phyloP scores from a whole-genome alignment of 2,797 vertebrate species.

The Yasuhikotakia modesta region DNA sequence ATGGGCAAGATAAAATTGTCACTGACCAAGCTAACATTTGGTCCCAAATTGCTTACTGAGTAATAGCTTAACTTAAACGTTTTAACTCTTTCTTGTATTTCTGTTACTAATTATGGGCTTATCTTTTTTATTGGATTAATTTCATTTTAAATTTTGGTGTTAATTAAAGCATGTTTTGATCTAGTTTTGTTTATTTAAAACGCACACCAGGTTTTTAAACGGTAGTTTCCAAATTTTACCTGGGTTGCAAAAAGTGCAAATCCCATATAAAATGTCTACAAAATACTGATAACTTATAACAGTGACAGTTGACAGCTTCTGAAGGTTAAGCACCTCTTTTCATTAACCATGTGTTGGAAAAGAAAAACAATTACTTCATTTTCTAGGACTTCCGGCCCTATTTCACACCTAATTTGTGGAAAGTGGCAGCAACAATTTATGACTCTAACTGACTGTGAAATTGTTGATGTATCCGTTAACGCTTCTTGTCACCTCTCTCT shows the following conservation, averaged over 20 bases:
- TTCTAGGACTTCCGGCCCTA: not conserved
- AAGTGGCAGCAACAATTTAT: slow-evolving; percentile 57
- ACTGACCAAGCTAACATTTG: not conserved
- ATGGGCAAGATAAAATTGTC: no score
- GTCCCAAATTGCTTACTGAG: not conserved
- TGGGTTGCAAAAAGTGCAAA: not conserved
- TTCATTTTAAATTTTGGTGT: not conserved
- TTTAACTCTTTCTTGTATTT: not conserved
- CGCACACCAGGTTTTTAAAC: not conserved
- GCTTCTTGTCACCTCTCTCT: slow-evolving; percentile 24
- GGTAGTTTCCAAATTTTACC: not conserved
- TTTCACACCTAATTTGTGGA: not conserved
- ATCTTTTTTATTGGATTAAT: not conserved
- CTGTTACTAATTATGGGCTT: not conserved
- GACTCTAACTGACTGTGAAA: slow-evolving; percentile 40
- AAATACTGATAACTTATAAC: not conserved
- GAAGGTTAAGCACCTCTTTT: slow-evolving; percentile 4
- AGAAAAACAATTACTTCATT: not conserved
- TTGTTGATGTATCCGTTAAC: slow-evolving; percentile 16
- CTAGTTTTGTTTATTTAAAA: not conserved
- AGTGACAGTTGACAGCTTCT: not conserved
- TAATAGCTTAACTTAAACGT: not conserved
- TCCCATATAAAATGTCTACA: not conserved
- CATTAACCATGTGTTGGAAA: not conserved
- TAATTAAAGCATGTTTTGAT: not conserved